Evolutionary conservation across 2,113 vertebrate species (phyloP).

Genomic region (Pica pica): DNA sequence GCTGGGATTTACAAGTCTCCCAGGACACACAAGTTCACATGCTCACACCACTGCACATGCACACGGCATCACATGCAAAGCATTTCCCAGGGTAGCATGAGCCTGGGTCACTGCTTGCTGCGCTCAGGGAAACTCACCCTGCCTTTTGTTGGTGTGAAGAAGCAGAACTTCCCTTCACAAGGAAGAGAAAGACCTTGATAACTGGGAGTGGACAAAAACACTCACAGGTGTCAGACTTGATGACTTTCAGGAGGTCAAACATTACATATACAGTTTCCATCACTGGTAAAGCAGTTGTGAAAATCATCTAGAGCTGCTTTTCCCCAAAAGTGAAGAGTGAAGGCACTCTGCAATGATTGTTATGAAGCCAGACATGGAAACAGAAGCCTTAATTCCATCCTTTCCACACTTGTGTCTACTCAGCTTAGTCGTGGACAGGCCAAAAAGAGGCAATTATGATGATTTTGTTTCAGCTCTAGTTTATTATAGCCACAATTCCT

Average conservation of each 20-base stretch:
- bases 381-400: neutral
- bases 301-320: neutral
- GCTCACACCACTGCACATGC: neutral
- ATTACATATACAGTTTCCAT: neutral
- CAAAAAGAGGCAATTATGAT: neutral
- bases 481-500: neutral
- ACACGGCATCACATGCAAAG: neutral
- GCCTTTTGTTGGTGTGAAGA: rapidly evolving
- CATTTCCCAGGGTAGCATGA: neutral
- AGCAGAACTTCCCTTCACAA: neutral
- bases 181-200: neutral
- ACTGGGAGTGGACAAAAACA: neutral
- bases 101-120: neutral
- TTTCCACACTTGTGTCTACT: neutral
- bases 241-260: neutral
- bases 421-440: neutral
- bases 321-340: neutral
- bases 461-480: neutral
- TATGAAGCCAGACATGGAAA: neutral
- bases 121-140: neutral
- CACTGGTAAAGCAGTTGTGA: neutral
- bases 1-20: neutral
- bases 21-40: neutral
- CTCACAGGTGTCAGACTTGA: neutral
- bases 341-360: neutral